Conservation (phyloP, 1,140 invertebrate genomes). For the Listronotus bonariensis region DNA sequence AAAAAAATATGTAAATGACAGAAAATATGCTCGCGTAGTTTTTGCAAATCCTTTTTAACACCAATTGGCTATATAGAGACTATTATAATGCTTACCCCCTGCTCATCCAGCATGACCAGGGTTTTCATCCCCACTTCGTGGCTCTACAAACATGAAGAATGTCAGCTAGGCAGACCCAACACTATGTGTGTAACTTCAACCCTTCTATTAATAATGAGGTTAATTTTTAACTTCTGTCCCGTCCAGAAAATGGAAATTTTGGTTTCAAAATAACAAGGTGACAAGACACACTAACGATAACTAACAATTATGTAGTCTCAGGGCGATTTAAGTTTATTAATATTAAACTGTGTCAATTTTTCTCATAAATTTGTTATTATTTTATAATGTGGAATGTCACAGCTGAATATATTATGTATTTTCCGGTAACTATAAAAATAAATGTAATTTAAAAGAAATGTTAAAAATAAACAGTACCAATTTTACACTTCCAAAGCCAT, state of each 20-base stretch:
- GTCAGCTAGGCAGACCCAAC: constrained; percentile 32
- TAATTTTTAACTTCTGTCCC: background rate
- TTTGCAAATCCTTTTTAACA: constrained; percentile 26
- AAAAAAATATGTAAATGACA: background rate
- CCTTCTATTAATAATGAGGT: constrained; percentile 5
- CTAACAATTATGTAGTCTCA: too few species aligned
- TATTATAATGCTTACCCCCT: constrained; percentile 82
- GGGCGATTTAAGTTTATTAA: too few species aligned
- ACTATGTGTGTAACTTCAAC: constrained; percentile 7
- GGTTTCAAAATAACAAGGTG: too few species aligned
- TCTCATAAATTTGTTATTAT: too few species aligned
- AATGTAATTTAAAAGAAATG: too few species aligned
- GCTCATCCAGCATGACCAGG: constrained; percentile 92
- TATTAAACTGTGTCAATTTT: too few species aligned
- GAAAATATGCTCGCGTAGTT: background rate
- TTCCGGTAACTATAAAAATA: too few species aligned
- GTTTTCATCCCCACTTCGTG: constrained; percentile 93
- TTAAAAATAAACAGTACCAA: too few species aligned
- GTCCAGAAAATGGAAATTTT: background rate
- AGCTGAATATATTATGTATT: too few species aligned
- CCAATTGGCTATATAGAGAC: constrained; percentile 16
- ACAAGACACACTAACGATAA: too few species aligned
- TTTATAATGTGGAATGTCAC: too few species aligned
- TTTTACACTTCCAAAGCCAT: too few species aligned
- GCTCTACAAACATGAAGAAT: constrained; percentile 76